Base-by-base conservation (phyloP, 2,113 vertebrate species). In the Noctilio leporinus region DNA sequence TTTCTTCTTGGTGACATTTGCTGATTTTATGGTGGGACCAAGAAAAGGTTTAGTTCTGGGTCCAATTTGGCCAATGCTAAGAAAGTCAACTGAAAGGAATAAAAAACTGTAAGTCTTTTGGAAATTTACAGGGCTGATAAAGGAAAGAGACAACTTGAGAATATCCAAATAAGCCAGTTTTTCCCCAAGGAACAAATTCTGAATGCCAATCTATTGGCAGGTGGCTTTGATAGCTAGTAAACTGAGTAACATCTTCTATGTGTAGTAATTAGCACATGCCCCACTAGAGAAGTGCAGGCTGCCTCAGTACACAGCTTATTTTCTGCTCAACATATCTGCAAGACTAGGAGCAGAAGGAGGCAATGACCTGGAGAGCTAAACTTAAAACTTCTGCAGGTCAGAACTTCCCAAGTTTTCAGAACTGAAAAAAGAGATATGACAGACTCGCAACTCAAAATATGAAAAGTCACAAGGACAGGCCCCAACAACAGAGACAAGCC, bases 191-290 rank as follows among this genome's bases (percentile, higher is more conserved):
- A 7, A 59, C 9, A 59, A 47, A 55, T 91, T 53, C 15, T 30
- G 40, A 80, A 80, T 83, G 35, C 77, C 15, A 2, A 28, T 35
- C 19, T 95, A 4, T 20, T 7, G 30, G 47, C 6, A 78, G 1
- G 28, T 72, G 45, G 17, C 2, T 49, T 67, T 76, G 49, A 2
- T 33, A 33, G 49, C 4, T 35, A 26, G 40, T 51, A 84, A 93
- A 22, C 11, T 0, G 0, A 70, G 2, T 77, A 47, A 51, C 4
- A 51, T 53, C 2, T 16, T 5, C 22, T 30, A 12, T 65, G n/a
- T 28, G 9, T 33, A 45, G 9, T 49, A 59, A 4, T 87, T 22
- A 53, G 15, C 12, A 49, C 55, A 72, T 35, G 20, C 35, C 30
- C 57, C 51, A 55, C 3, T n/a, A 33, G 14, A 72, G 10, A 77